Conservation (phyloP, 2,113 vertebrate species). For the Ceuthmochares aereus region DNA sequence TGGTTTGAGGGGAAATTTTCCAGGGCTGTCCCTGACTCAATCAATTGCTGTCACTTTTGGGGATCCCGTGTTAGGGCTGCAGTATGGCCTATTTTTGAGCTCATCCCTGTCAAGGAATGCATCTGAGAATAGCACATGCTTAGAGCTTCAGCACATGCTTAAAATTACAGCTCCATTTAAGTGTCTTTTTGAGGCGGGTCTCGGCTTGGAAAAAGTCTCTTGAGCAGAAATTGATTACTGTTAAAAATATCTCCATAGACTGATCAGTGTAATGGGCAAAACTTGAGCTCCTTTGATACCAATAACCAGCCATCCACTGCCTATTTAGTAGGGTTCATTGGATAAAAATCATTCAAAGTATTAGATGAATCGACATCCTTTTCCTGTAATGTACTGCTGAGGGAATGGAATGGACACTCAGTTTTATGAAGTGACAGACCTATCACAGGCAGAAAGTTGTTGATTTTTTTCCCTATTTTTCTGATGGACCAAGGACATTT, state of each 20-base stretch:
- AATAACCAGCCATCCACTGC: background rate
- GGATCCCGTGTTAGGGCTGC: background rate
- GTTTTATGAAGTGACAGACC: conserved; percentile 4
- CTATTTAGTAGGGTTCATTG: background rate
- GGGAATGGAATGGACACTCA: background rate
- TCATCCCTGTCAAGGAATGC: conserved; percentile 33
- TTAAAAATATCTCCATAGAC: background rate
- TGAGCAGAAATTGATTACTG: background rate
- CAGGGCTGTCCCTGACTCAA: background rate
- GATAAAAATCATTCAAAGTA: background rate
- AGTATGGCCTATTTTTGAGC: background rate
- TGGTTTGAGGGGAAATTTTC: background rate
- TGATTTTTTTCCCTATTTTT: background rate
- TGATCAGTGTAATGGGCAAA: background rate
- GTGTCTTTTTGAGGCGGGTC: background rate
- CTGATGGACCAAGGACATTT: conserved; percentile 33
- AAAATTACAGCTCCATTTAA: conserved; percentile 11
- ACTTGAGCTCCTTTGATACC: background rate
- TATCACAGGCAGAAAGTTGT: background rate
- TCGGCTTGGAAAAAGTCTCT: conserved; percentile 12
- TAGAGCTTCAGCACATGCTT: conserved; percentile 61
- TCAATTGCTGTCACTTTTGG: conserved; percentile 1
- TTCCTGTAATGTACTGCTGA: background rate
- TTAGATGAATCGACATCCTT: background rate
- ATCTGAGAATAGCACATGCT: conserved; percentile 30